These are phyloP conservation scores for Schlechtendalia chinensis DNA, from an alignment of 1,140 invertebrate genomes.

Conservation along the genomic window DNA sequence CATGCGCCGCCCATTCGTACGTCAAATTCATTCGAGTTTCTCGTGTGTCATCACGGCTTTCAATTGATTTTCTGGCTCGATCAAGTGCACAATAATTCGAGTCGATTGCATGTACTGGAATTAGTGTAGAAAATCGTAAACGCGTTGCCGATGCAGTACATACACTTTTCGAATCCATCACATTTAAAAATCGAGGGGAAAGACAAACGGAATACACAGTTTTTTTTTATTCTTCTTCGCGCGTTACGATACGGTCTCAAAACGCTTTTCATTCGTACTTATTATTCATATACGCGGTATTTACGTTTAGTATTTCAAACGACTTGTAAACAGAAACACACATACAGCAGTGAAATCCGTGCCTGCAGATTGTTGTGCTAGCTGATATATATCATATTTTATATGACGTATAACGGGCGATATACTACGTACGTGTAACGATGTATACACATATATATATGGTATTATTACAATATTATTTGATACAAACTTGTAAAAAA, in stretches of 20 bases:
- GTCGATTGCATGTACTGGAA: not conserved
- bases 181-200: not conserved
- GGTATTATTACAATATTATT: not conserved
- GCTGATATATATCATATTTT: too few relatives aligned
- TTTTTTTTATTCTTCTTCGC: too few relatives aligned
- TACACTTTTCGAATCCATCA: too few relatives aligned
- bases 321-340: not conserved
- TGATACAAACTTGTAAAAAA: not conserved
- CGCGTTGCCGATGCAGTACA: not conserved
- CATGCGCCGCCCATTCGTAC: not conserved
- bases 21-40: constrained; percentile 1
- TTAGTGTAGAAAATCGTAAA: not conserved
- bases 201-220: not conserved
- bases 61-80: not conserved
- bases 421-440: not conserved
- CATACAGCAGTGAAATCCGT: not conserved
- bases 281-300: not conserved
- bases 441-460: not conserved
- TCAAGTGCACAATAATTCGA: too few relatives aligned
- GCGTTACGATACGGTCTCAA: too few relatives aligned
- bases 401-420: too few relatives aligned
- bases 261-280: too few relatives aligned
- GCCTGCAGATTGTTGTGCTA: not conserved
- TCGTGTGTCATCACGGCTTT: not conserved
- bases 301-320: not conserved